Evolutionary conservation across 2,797 vertebrate genomes (phyloP), one percentile per base, ranked within the genome.

Genomic region (Hypotaenidia okinawae): DNA sequence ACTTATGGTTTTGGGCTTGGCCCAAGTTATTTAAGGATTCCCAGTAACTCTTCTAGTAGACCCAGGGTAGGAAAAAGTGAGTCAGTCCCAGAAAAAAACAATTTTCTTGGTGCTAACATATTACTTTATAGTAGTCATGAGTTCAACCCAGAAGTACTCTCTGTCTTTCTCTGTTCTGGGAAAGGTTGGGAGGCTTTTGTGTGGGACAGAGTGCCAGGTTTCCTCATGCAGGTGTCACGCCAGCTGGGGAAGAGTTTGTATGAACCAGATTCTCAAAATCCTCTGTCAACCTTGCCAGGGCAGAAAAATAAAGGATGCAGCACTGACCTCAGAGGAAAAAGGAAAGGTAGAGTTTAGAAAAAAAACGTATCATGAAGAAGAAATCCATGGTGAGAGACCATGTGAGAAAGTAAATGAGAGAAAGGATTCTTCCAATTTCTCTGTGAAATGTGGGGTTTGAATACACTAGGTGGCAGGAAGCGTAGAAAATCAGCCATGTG

Each of bases 1-100:
- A 78, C 76, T 94, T 95, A 95, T 51, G 83, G 82, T 87, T 96
- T 90, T 94, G 87, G 87, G 79, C 83, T 92, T 30, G 64, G 87
- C 77, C 62, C 61, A 78, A 91, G 73, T 86, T 92, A 84, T 84
- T 95, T 77, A 94, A 83, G 33, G 64, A 81, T 70, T 87, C 80
- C 79, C 52, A 61, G 75, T 70, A 83, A 89, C 68, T 51, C 78
- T 96, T 68, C 77, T 55, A 73, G 69, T 80, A 78, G 92, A 94
- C 70, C 51, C 7, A 8, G 49, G 30, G 21, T 21, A 83, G 85
- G 80, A 94, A 95, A 78, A 86, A 61, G 37, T 86, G 93, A 92
- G 67, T 92, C 68, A 87, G 73, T 72, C 81, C 35, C 55, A 90
- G 91, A 32, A 32, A 30, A 76, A 73, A 76, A 76, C 58, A 64